Percentiles rank a stretch among this genome's conserved stretches.
These are phyloP conservation scores for Gnathochromis pfefferi DNA, from an alignment of 2,113 vertebrate genomes.

Conservation along the genomic window DNA sequence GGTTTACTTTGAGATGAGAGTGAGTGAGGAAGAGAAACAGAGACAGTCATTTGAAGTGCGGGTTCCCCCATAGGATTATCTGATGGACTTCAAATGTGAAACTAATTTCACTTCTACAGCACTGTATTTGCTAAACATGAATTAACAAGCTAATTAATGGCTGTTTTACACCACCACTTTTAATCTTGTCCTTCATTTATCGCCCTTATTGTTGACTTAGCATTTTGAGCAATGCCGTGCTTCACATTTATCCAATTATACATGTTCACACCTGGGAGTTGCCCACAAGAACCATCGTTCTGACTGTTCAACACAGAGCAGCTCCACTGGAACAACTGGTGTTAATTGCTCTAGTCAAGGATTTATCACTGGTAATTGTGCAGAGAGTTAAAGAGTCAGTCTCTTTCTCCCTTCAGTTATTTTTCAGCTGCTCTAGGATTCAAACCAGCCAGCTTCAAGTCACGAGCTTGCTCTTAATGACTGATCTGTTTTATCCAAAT, in stretches of 20 bases:
- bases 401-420: neutral
- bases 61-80: neutral
- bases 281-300: neutral
- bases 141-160: constrained; percentile 18
- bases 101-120: neutral
- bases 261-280: constrained; percentile 10
- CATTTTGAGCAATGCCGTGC: neutral
- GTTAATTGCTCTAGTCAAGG: constrained; percentile 8
- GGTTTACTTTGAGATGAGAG: constrained; percentile 28
- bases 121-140: constrained; percentile 16
- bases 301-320: neutral
- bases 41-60: neutral
- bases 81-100: neutral
- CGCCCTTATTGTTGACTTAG: neutral
- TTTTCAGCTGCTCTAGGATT: neutral
- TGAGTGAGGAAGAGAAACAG: neutral
- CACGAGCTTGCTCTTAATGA: neutral
- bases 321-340: neutral
- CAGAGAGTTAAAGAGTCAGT: neutral
- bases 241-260: constrained; percentile 12
- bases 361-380: neutral
- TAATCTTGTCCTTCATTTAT: constrained; percentile 22
- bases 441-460: neutral
- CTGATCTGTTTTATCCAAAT: neutral
- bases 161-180: neutral